These are phyloP conservation scores for Drosophila mimetica DNA, from an alignment of 2,888 invertebrate species.

Conservation along the genomic window DNA sequence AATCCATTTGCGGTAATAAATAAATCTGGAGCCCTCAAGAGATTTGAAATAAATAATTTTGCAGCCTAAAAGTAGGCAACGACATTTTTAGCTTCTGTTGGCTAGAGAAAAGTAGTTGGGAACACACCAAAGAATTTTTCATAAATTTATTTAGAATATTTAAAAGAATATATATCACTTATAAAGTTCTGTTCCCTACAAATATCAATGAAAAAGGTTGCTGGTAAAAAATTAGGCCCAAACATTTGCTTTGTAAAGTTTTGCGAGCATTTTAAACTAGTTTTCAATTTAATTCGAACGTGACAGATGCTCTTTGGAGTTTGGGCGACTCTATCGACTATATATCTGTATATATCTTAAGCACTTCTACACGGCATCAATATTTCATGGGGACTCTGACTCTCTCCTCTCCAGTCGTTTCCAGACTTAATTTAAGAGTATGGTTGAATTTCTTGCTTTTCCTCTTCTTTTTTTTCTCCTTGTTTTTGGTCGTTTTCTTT, in stretches of 20 bases:
- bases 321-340: slow-evolving; percentile 1
- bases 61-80: too few species aligned
- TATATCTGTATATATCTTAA: too few species aligned
- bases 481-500: slow-evolving; percentile 4
- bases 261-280: slow-evolving; percentile 6
- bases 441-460: neutral
- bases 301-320: slow-evolving; percentile 5
- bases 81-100: neutral
- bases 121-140: neutral
- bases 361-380: slow-evolving; percentile 21
- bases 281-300: slow-evolving; percentile 6
- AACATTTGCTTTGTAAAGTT: neutral
- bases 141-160: neutral
- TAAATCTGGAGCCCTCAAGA: neutral
- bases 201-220: neutral
- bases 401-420: slow-evolving; percentile 13
- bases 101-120: too few species aligned
- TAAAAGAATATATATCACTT: too few species aligned
- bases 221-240: neutral
- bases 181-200: neutral
- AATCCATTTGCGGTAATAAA: neutral
- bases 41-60: neutral
- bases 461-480: neutral
- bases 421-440: slow-evolving; percentile 31
- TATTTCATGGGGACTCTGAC: slow-evolving; percentile 30